Evolutionary conservation across 2,113 vertebrate species (phyloP).

Genomic region (Galeopterus variegatus): DNA sequence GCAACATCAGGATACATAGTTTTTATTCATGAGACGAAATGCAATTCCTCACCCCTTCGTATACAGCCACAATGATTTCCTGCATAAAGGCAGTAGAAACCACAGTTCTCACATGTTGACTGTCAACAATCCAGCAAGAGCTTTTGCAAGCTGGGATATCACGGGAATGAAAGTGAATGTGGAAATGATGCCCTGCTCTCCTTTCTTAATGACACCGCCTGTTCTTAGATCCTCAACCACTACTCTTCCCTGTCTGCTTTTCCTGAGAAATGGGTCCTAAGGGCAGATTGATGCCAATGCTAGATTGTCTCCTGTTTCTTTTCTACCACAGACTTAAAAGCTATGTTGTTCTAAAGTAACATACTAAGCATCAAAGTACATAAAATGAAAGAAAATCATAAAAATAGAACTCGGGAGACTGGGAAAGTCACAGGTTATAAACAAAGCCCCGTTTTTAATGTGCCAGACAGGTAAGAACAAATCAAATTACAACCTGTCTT

Average conservation of each 20-base stretch:
- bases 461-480: slow-evolving; percentile 26
- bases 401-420: slow-evolving; percentile 45
- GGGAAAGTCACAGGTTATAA: not conserved
- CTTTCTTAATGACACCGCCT: not conserved
- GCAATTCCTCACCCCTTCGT: slow-evolving; percentile 14
- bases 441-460: not conserved
- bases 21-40: slow-evolving; percentile 64
- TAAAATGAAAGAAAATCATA: slow-evolving; percentile 59
- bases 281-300: not conserved
- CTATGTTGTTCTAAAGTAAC: not conserved
- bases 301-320: not conserved
- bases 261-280: slow-evolving; percentile 46
- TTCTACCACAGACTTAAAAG: slow-evolving; percentile 11
- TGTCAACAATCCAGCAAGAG: slow-evolving; percentile 46
- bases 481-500: slow-evolving; percentile 38
- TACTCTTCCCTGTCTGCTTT: not conserved
- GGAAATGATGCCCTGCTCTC: not conserved
- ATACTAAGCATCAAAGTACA: slow-evolving; percentile 23
- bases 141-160: not conserved
- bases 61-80: slow-evolving; percentile 6
- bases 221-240: not conserved
- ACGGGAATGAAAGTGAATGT: not conserved
- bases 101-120: not conserved
- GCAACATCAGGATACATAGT: slow-evolving; percentile 55
- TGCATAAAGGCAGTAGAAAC: not conserved